Evolutionary conservation across 2,113 vertebrate species (phyloP).

Genomic region (Apteryx mantelli): DNA sequence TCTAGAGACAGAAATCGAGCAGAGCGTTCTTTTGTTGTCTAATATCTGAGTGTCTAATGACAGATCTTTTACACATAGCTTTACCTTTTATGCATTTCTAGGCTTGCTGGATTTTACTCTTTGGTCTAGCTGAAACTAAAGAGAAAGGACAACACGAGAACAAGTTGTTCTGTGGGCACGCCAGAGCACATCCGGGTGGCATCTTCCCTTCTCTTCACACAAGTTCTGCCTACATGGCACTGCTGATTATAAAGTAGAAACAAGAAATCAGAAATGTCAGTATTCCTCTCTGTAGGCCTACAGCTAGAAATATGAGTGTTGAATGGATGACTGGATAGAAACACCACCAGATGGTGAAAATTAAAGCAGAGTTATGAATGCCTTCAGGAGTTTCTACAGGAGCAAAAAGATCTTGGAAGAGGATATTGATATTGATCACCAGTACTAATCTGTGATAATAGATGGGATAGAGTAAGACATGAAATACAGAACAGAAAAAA

Average conservation of each 20-base stretch:
- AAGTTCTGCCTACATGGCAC: rapidly evolving
- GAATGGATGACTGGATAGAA: neutral
- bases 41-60: neutral
- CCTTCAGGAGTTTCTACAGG: neutral
- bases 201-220: rapidly evolving
- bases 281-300: neutral
- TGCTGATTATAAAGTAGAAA: neutral
- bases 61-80: neutral
- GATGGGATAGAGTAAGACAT: neutral
- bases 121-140: neutral
- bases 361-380: neutral
- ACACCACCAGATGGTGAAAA: neutral
- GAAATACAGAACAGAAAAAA: neutral
- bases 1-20: neutral
- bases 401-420: neutral
- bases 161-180: neutral
- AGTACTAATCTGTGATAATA: neutral
- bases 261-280: neutral
- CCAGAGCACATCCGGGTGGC: neutral
- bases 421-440: neutral
- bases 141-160: neutral
- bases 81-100: neutral
- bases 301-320: neutral
- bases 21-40: rapidly evolving
- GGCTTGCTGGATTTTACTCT: neutral